Evolutionary conservation across 2,113 vertebrate genomes (phyloP).

Genomic region (Daubentonia madagascariensis): DNA sequence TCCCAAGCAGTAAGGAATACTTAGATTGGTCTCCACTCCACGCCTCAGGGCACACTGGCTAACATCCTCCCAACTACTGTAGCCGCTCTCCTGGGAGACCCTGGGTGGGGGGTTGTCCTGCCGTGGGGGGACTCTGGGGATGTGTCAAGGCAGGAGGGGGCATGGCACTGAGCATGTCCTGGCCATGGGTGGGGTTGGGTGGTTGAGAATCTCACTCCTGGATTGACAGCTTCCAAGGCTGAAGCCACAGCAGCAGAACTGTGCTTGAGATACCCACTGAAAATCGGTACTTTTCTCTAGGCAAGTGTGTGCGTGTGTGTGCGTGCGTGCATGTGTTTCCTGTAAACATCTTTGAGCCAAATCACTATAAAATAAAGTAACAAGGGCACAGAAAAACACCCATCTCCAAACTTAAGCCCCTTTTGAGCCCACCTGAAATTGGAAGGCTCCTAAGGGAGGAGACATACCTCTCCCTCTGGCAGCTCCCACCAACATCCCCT

Average conservation of each 20-base stretch:
- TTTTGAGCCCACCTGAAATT: neutral
- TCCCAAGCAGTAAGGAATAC: neutral
- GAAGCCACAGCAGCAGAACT: slow-evolving; percentile 2
- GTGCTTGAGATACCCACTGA: slow-evolving; percentile 22
- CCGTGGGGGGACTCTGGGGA: neutral
- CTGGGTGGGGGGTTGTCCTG: neutral
- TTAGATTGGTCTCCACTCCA: neutral
- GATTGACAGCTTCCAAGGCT: neutral
- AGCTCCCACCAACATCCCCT: neutral
- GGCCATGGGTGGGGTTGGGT: neutral
- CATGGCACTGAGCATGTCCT: neutral
- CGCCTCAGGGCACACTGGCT: neutral
- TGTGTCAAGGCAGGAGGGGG: neutral
- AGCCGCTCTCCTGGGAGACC: neutral
- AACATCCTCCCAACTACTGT: neutral
- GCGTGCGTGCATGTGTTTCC: neutral
- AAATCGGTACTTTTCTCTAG: neutral
- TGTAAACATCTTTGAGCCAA: slow-evolving; percentile 64
- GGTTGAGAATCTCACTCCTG: neutral
- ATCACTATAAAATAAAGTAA: slow-evolving; percentile 61
- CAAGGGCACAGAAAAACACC: slow-evolving; percentile 58
- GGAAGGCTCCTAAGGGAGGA: neutral
- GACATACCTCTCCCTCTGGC: neutral
- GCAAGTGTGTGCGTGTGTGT: neutral
- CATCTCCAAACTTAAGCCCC: slow-evolving; percentile 20